Evolutionary conservation across 64 coral and sea anemone genomes (phyloP).

Genomic region (Acropora yongei): DNA sequence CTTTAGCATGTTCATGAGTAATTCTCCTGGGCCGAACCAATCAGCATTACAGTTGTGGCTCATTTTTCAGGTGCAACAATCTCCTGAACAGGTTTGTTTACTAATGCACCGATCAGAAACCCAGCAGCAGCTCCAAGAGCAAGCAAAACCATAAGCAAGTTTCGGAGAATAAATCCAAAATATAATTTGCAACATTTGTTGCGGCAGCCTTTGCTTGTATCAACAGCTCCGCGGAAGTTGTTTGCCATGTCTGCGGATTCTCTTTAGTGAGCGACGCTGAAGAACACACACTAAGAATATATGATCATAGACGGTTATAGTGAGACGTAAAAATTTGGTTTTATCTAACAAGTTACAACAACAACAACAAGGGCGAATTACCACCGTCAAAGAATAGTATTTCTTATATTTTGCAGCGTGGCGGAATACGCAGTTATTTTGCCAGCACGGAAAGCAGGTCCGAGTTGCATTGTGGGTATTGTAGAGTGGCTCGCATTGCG

Average conservation of each 20-base stretch:
- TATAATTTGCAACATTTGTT: slow-evolving; percentile 25
- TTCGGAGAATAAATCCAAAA: slow-evolving; percentile 33
- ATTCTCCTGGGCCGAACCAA: slow-evolving; percentile 82
- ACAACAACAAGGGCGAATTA: too few relatives aligned
- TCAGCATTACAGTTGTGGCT: slow-evolving; percentile 71
- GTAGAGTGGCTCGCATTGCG: too few relatives aligned
- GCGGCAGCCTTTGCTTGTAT: background rate
- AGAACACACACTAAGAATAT: background rate
- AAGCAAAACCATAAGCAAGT: slow-evolving; percentile 74
- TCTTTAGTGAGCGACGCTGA: background rate
- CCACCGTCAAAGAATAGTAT: too few relatives aligned
- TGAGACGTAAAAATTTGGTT: background rate
- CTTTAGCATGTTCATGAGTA: slow-evolving; percentile 88
- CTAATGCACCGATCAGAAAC: slow-evolving; percentile 64
- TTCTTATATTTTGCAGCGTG: too few relatives aligned
- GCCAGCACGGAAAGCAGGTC: too few relatives aligned
- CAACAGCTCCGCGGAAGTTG: background rate
- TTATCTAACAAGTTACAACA: too few relatives aligned
- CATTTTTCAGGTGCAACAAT: slow-evolving; percentile 57
- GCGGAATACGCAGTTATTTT: too few relatives aligned
- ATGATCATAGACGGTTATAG: background rate
- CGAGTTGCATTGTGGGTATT: too few relatives aligned
- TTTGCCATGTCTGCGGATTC: slow-evolving; percentile 19
- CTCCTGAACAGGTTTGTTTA: slow-evolving; percentile 61
- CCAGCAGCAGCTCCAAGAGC: slow-evolving; percentile 64